phyloP scores from a whole-genome alignment of 2,797 vertebrate species.

The Spinibarbus caldwelli region DNA sequence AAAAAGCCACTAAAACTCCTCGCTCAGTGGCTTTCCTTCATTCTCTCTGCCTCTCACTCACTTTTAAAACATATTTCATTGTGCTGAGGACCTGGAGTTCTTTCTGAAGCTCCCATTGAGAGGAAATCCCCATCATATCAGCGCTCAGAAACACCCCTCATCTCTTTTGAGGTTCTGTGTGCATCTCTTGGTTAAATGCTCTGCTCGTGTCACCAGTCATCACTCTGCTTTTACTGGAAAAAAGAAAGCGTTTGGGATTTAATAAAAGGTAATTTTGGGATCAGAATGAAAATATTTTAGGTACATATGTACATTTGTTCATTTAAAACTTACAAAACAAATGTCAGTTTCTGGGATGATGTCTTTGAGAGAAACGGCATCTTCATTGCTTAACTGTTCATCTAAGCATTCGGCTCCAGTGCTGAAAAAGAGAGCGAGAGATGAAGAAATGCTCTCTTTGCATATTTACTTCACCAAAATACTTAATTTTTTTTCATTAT shows the following conservation, averaged over 20 bases:
- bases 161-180: constrained; percentile 47
- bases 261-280: not conserved
- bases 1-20: constrained; percentile 29
- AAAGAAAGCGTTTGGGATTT: not conserved
- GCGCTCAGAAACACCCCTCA: constrained; percentile 34
- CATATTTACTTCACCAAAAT: not conserved
- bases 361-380: constrained; percentile 81
- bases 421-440: constrained; percentile 65
- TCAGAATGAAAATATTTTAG: not conserved
- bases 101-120: constrained; percentile 39
- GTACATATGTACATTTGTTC: not conserved
- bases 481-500: not conserved
- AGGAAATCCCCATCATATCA: constrained; percentile 39
- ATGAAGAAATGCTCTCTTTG: not conserved
- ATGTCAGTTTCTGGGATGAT: constrained; percentile 87
- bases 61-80: constrained; percentile 39
- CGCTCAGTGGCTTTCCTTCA: not conserved
- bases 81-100: constrained; percentile 41
- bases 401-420: constrained; percentile 71
- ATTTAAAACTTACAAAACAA: constrained; percentile 81
- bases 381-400: constrained; percentile 76
- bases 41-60: constrained; percentile 45
- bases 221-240: constrained; percentile 70
- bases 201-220: not conserved
- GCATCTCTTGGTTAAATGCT: constrained; percentile 60